phyloP scores from a whole-genome alignment of 2,888 invertebrate species.

The Sinodicranocentrus sp. region DNA sequence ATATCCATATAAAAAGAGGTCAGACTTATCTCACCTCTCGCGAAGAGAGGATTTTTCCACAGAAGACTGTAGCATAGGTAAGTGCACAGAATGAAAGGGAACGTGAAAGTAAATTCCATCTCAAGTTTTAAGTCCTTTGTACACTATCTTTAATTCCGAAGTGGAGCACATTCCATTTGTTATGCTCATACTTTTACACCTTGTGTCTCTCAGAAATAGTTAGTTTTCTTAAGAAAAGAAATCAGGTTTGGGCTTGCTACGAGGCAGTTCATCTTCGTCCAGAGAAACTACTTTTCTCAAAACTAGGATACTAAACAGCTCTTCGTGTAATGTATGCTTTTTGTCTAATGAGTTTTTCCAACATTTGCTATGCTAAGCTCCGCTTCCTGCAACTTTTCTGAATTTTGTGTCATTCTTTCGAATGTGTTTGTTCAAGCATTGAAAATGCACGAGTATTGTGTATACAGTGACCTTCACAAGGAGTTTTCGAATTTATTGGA shows the following conservation, averaged over 20 bases:
- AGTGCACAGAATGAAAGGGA: neutral
- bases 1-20: constrained; percentile 8
- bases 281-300: neutral
- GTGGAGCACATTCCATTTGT: neutral
- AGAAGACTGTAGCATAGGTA: neutral
- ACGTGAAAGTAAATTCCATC: constrained; percentile 11
- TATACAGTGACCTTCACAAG: no score
- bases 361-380: no score
- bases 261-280: constrained; percentile 1
- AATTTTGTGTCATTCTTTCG: no score
- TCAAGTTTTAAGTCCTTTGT: constrained; percentile 27
- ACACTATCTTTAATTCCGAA: constrained; percentile 11
- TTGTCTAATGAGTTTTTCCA: constrained; percentile 18
- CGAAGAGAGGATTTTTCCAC: neutral
- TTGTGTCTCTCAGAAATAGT: neutral
- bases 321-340: neutral
- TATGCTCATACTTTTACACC: neutral
- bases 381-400: no score
- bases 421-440: no score
- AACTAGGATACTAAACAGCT: no score
- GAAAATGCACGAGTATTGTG: no score
- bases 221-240: neutral
- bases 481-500: no score
- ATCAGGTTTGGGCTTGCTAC: neutral
- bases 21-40: constrained; percentile 14